These are phyloP conservation scores for Desoria tigrina DNA, from an alignment of 2,888 invertebrate species.

Conservation along the genomic window DNA sequence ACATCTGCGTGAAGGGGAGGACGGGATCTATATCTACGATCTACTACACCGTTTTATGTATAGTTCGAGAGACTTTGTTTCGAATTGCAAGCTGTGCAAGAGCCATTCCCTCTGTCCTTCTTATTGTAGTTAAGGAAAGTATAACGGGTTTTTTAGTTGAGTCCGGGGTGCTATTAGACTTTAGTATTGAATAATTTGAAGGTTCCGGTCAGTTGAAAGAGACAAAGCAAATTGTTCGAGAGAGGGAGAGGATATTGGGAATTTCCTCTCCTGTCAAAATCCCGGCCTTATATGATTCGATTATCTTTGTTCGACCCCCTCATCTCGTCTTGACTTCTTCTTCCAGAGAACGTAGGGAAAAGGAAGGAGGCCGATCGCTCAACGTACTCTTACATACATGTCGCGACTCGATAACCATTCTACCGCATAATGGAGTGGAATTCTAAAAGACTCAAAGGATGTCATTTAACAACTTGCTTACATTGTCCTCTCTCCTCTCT, in stretches of 20 bases:
- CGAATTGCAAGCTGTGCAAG: no score
- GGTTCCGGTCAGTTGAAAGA: constrained; percentile 24
- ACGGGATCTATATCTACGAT: neutral
- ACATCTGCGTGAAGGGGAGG: constrained; percentile 2
- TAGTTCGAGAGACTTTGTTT: no score
- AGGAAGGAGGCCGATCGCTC: no score
- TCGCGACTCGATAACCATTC: constrained; percentile 23
- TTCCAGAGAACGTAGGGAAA: no score
- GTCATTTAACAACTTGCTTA: constrained; percentile 26
- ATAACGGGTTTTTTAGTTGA: no score
- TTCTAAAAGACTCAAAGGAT: constrained; percentile 26
- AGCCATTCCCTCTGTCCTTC: no score
- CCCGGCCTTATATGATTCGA: constrained; percentile 18
- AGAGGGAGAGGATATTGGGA: constrained; percentile 18
- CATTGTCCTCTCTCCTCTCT: constrained; percentile 8
- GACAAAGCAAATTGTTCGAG: constrained; percentile 15
- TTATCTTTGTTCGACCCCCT: constrained; percentile 12
- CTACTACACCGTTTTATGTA: no score
- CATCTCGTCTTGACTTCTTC: neutral
- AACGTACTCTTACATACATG: neutral
- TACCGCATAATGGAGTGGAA: constrained; percentile 26
- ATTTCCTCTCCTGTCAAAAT: constrained; percentile 23
- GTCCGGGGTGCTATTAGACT: neutral
- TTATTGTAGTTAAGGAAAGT: no score
- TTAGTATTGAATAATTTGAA: constrained; percentile 15